Percentiles rank a stretch among this genome's conserved stretches.
phyloP scores from a whole-genome alignment of 1,140 invertebrate species.

The Caenorhabditis tropicalis region DNA sequence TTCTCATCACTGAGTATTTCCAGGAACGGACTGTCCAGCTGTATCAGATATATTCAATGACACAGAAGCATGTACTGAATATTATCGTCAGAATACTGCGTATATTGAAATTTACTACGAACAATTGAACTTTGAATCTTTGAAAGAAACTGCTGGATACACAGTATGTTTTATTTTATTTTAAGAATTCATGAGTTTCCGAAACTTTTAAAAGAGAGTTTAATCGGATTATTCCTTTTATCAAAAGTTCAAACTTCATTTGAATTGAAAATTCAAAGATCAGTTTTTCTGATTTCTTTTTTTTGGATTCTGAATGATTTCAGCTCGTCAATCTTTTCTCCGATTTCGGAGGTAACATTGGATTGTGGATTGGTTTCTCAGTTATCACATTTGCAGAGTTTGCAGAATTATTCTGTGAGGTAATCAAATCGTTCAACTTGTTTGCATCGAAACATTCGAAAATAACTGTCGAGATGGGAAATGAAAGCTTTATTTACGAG shows the following conservation, averaged over 20 bases:
- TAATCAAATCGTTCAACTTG: not conserved
- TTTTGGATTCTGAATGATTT: too few species aligned
- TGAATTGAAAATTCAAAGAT: not conserved
- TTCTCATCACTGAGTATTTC: too few species aligned
- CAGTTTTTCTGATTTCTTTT: not conserved
- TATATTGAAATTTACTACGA: conserved; percentile 72
- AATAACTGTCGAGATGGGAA: not conserved
- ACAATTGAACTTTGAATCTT: conserved; percentile 69
- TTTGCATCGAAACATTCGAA: not conserved
- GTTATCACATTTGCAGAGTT: conserved; percentile 70
- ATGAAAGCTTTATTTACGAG: too few species aligned
- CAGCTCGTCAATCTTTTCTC: conserved; percentile 72
- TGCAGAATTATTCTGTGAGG: conserved; percentile 65
- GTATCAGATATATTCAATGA: conserved; percentile 55
- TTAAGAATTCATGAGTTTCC: not conserved
- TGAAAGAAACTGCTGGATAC: conserved; percentile 72
- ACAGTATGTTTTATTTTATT: conserved; percentile 60
- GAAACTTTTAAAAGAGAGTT: not conserved
- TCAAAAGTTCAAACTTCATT: conserved; percentile 27
- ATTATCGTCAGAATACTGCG: conserved; percentile 62
- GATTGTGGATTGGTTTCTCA: conserved; percentile 72
- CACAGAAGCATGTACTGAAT: conserved; percentile 57
- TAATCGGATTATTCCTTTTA: not conserved
- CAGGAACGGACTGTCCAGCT: conserved; percentile 58
- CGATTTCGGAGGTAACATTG: conserved; percentile 71